Base-by-base conservation (phyloP, 2,888 invertebrate genomes). In the Clepsis dumicolana region DNA sequence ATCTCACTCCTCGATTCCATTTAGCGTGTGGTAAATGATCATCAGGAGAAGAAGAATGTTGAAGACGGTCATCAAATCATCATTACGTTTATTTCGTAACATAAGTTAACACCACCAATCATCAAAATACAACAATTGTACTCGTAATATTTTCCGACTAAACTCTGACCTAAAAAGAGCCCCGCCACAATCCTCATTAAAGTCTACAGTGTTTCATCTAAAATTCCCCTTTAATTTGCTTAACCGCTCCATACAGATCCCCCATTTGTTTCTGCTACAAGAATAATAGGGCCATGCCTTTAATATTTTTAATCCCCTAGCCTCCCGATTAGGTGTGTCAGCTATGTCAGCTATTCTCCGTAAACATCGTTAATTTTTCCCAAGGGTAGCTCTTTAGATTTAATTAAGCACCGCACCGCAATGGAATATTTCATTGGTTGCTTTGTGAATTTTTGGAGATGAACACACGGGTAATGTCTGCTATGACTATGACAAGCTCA, bases 271-370 rank as follows among this genome's bases (percentile, higher is more conserved):
- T 64, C 44, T 25, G 16, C 35, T 50, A 24, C 29, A 64, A 56
- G 24, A 54, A 41, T 41, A 41, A 41, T 38, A 48, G 32, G 7
- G 44, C 44, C 14, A 18, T 24, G 54, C 53, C 35, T 56, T 61
- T 66, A 56, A 62, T 62, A 62, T 66, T 66, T 66, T 66, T 66
- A 66, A 66, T 66, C 35, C 48, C 35, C 35, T 24, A 3, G 32
- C 24, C 52, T 25, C 48, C 66, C 54, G 21, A 48, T 66, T 62
- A 62, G 54, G 61, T 66, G 54, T 61, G 61, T 56, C 66, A 35
- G 66, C 54, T 35, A 62, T 56, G 66, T 62, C 66, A 66, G 61
- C 54, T 25, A 48, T 66, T 66, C 41, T 16, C 32, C 18, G 66
- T 56, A 62, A 66, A 66, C 66, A 66, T 35, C 54, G 48, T 44